Percentiles rank a stretch among this genome's conserved stretches.
phyloP scores from a whole-genome alignment of 2,797 vertebrate species.

The Argyrosomus regius region DNA sequence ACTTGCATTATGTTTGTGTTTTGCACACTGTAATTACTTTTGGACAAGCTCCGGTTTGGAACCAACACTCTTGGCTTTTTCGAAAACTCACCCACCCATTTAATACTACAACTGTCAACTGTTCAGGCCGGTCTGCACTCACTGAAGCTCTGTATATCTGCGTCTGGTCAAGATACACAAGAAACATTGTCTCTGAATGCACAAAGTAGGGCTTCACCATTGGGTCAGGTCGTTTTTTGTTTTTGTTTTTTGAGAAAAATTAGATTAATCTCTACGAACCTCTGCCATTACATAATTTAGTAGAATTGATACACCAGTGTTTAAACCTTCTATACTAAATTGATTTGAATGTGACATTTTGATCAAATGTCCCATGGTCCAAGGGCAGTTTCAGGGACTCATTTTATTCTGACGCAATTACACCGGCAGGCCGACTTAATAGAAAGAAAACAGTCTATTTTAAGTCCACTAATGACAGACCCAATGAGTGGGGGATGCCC shows the following conservation, averaged over 20 bases:
- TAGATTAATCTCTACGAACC: slow-evolving; percentile 4
- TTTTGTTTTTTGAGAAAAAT: slow-evolving; percentile 19
- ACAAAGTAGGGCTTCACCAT: slow-evolving; percentile 1
- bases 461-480: slow-evolving; percentile 2
- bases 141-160: slow-evolving; percentile 27
- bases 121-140: slow-evolving; percentile 22
- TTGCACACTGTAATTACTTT: slow-evolving; percentile 47
- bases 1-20: slow-evolving; percentile 44
- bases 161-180: slow-evolving; percentile 28
- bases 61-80: slow-evolving; percentile 41
- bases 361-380: slow-evolving; percentile 11
- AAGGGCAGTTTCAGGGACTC: background rate
- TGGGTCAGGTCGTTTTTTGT: background rate
- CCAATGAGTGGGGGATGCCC: background rate
- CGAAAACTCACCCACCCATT: slow-evolving; percentile 48
- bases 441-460: background rate
- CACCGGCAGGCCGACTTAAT: background rate
- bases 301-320: slow-evolving; percentile 5
- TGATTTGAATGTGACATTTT: slow-evolving; percentile 23
- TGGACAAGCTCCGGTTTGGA: slow-evolving; percentile 46
- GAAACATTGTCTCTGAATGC: slow-evolving; percentile 24
- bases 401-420: slow-evolving; percentile 5
- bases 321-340: slow-evolving; percentile 2
- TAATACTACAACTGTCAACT: slow-evolving; percentile 51
- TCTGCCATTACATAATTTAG: background rate